These are phyloP conservation scores for Trogon melanurus DNA, from an alignment of 2,113 vertebrate species.

Conservation along the genomic window DNA sequence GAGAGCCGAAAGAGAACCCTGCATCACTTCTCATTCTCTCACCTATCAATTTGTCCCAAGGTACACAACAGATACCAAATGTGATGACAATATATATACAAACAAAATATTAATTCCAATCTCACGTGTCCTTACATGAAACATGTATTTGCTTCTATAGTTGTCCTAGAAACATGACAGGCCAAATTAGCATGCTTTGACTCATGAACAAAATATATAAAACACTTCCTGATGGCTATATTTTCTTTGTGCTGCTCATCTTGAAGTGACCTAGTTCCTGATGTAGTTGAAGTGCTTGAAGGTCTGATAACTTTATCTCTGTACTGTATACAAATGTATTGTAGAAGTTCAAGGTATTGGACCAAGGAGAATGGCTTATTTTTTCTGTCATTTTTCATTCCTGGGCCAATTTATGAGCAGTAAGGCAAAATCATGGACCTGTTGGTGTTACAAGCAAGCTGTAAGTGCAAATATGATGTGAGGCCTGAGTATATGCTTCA, in stretches of 20 bases:
- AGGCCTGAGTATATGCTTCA: not conserved
- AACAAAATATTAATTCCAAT: too few relatives aligned
- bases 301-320: not conserved
- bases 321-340: not conserved
- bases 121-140: not conserved
- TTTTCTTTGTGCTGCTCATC: not conserved
- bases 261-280: not conserved
- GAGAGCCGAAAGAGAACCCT: not conserved
- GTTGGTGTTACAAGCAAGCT: not conserved
- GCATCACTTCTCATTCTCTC: not conserved
- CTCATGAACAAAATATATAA: not conserved
- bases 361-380: not conserved
- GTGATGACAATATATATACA: not conserved
- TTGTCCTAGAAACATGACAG: not conserved
- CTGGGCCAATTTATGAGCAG: not conserved
- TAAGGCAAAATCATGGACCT: not conserved
- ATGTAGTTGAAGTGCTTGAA: not conserved
- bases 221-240: not conserved
- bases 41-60: not conserved
- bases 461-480: not conserved
- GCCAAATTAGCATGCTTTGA: not conserved
- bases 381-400: not conserved
- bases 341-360: not conserved
- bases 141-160: not conserved
- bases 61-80: not conserved